A percentile compares a stretch with the other conserved stretches of the same genome.
phyloP scores from a whole-genome alignment of 2,797 vertebrate genomes.

The Falco novaeseelandiae region DNA sequence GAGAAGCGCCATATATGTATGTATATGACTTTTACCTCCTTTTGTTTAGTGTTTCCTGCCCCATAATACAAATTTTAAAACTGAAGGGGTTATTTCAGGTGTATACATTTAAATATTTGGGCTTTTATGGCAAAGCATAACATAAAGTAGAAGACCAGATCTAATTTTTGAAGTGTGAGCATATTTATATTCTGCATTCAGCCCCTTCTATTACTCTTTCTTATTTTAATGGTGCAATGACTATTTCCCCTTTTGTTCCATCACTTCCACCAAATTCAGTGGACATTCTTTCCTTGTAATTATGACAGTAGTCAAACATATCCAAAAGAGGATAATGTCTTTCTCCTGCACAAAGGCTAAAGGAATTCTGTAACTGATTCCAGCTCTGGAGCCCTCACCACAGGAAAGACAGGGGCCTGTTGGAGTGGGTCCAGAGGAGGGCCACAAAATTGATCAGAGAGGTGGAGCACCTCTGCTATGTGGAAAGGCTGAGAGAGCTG shows the following conservation, averaged over 20 bases:
- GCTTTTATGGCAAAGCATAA: not conserved
- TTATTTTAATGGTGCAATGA: not conserved
- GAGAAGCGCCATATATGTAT: slow-evolving; percentile 11
- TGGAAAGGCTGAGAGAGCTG: too few relatives aligned
- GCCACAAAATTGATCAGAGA: too few relatives aligned
- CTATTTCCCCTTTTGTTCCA: not conserved
- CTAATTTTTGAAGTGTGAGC: not conserved
- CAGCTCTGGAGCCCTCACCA: not conserved
- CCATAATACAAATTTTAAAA: not conserved
- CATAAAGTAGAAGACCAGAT: not conserved
- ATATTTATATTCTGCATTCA: not conserved
- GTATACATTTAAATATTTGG: not conserved
- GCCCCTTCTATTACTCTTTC: not conserved
- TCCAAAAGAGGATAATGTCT: not conserved
- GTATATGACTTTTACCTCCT: not conserved
- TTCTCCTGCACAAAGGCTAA: not conserved
- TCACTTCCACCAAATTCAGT: not conserved
- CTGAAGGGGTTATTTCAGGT: not conserved
- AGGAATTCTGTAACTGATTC: not conserved
- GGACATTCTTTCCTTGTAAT: not conserved
- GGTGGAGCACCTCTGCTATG: too few relatives aligned
- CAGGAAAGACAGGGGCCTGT: too few relatives aligned
- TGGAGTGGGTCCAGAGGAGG: too few relatives aligned
- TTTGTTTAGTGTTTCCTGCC: not conserved
- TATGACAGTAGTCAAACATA: not conserved